Percentiles rank a stretch among this genome's conserved stretches.
Conservation (phyloP, 2,888 invertebrate genomes). For the Apamea anceps region DNA sequence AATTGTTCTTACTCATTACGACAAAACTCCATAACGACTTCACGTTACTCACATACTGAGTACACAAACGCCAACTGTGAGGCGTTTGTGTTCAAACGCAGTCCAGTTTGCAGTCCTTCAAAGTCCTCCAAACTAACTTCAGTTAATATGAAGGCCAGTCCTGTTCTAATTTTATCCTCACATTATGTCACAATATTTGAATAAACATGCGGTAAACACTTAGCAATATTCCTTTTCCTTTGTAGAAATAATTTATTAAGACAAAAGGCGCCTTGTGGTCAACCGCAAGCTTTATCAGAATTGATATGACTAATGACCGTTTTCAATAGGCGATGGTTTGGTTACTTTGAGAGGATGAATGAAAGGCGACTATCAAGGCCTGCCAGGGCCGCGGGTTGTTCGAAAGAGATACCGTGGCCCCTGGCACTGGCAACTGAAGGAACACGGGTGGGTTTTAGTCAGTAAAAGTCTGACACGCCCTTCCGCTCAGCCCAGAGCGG, state of each 20-base stretch:
- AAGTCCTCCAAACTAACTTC: slow-evolving; percentile 1
- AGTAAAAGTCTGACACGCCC: no score
- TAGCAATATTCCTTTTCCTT: neutral
- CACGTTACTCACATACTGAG: neutral
- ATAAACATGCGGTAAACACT: neutral
- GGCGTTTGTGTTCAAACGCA: no score
- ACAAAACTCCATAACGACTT: no score
- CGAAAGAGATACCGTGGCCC: no score
- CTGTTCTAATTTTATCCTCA: neutral
- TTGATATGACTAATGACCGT: neutral
- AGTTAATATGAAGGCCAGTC: neutral
- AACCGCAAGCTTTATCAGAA: neutral
- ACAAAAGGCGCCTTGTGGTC: neutral
- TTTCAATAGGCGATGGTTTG: neutral
- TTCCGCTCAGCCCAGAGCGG: no score
- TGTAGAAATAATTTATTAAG: neutral
- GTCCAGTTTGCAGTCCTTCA: no score
- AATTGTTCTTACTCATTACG: neutral
- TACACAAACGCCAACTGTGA: no score
- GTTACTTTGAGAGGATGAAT: neutral
- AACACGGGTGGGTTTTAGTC: no score
- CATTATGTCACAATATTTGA: neutral
- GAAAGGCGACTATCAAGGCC: neutral
- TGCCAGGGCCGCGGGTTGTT: no score
- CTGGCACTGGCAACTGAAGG: no score